A percentile compares a stretch with the other conserved stretches of the same genome.
Evolutionary conservation across 2,888 invertebrate species (phyloP).

Genomic region (Eumerus sabulonum): DNA sequence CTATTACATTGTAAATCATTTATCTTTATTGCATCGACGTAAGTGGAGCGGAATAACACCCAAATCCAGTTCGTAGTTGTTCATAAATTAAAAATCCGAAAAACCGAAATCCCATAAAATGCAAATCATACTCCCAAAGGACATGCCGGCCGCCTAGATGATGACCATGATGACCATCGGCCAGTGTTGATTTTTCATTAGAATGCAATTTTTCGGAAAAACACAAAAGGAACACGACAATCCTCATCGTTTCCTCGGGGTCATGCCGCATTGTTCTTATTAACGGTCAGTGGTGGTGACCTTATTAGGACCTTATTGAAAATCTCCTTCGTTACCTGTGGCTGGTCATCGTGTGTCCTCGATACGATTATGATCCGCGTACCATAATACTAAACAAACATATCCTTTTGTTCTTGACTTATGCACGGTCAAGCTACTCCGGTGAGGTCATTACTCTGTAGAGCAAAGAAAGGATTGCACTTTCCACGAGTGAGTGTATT

Average conservation of each 20-base stretch:
- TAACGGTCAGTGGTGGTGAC: slow-evolving; percentile 35
- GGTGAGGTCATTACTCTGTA: slow-evolving; percentile 34
- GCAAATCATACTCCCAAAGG: slow-evolving; percentile 45
- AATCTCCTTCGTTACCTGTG: slow-evolving; percentile 44
- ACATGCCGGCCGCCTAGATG: background rate
- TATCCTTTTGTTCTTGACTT: slow-evolving; percentile 65
- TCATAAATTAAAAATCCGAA: slow-evolving; percentile 21
- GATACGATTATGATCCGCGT: slow-evolving; percentile 62
- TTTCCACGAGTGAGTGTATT: background rate
- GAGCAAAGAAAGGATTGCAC: slow-evolving; percentile 8
- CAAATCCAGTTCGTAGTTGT: background rate
- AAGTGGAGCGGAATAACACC: slow-evolving; percentile 57
- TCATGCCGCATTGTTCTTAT: too few relatives aligned
- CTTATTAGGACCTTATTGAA: slow-evolving; percentile 63
- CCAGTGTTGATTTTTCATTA: slow-evolving; percentile 50
- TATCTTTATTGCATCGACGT: slow-evolving; percentile 56
- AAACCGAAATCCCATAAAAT: slow-evolving; percentile 20
- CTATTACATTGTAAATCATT: slow-evolving; percentile 66
- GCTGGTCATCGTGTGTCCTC: too few relatives aligned
- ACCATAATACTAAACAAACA: slow-evolving; percentile 62
- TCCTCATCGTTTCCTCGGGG: background rate
- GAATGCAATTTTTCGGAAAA: slow-evolving; percentile 66
- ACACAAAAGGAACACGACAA: slow-evolving; percentile 31
- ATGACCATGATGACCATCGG: slow-evolving; percentile 39
- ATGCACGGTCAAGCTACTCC: slow-evolving; percentile 61